A percentile compares a stretch with the other conserved stretches of the same genome.
These are phyloP conservation scores for Metellina segmentata DNA, from an alignment of 2,888 invertebrate species.

Conservation along the genomic window DNA sequence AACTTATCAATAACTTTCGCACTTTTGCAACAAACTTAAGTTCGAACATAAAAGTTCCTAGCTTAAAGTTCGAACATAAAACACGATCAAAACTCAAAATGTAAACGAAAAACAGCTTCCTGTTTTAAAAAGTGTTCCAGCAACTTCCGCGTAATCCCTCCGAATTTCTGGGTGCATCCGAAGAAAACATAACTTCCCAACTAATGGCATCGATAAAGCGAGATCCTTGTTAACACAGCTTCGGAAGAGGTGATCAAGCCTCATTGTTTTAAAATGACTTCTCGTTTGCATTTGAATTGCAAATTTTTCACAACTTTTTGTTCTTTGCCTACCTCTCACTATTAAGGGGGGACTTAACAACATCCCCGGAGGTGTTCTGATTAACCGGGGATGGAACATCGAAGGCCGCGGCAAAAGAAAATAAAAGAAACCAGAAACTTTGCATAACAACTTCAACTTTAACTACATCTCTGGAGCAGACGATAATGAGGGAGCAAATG, in stretches of 20 bases:
- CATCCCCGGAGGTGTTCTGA: no score
- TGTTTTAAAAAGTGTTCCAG: background rate
- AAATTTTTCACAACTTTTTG: slow-evolving; percentile 41
- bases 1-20: no score
- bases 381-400: no score
- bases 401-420: background rate
- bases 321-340: background rate
- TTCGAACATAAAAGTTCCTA: background rate
- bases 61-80: background rate
- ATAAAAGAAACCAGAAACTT: background rate
- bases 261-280: slow-evolving; percentile 59
- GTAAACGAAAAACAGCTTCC: background rate
- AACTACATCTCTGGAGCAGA: background rate
- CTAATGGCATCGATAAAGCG: slow-evolving; percentile 42
- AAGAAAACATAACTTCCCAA: slow-evolving; percentile 5
- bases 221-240: slow-evolving; percentile 17
- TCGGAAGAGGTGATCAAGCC: slow-evolving; percentile 14
- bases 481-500: background rate
- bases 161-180: background rate
- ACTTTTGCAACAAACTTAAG: background rate
- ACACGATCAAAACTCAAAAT: background rate
- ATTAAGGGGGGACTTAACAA: slow-evolving; percentile 33
- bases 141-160: background rate
- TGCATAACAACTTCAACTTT: background rate
- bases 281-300: slow-evolving; percentile 50